A percentile compares a stretch with the other conserved stretches of the same genome.
Evolutionary conservation across 2,113 vertebrate genomes (phyloP).

Genomic region (Mustelus asterias): DNA sequence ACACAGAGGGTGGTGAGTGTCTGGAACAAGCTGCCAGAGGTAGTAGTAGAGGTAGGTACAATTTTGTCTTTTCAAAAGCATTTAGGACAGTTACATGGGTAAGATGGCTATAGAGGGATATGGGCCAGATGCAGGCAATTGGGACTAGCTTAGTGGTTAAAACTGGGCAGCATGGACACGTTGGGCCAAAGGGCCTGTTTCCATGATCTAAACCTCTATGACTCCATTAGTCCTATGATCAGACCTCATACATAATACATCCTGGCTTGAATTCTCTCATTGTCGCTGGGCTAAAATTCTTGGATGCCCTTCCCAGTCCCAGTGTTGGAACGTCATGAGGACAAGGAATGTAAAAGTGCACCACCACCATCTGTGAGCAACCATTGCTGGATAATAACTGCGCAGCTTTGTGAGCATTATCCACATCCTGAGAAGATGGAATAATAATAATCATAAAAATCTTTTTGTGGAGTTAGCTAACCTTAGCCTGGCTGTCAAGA

Average conservation of each 20-base stretch:
- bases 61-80: too few relatives aligned
- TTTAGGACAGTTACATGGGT: too few relatives aligned
- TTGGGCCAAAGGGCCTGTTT: too few relatives aligned
- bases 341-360: not conserved
- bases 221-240: too few relatives aligned
- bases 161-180: too few relatives aligned
- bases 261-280: not conserved
- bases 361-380: not conserved
- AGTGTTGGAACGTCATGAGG: not conserved
- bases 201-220: too few relatives aligned
- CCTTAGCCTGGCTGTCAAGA: not conserved
- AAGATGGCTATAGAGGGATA: too few relatives aligned
- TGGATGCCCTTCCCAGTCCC: not conserved
- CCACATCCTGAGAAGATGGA: not conserved
- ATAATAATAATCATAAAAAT: not conserved
- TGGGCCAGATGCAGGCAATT: too few relatives aligned
- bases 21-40: too few relatives aligned
- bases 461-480: not conserved
- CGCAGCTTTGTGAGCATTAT: not conserved
- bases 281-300: not conserved
- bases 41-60: too few relatives aligned
- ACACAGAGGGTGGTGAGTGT: too few relatives aligned
- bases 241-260: not conserved
- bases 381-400: not conserved
- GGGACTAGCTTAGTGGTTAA: too few relatives aligned